Evolutionary conservation across 2,888 invertebrate genomes (phyloP).

Genomic region (Agrotis exclamationis): DNA sequence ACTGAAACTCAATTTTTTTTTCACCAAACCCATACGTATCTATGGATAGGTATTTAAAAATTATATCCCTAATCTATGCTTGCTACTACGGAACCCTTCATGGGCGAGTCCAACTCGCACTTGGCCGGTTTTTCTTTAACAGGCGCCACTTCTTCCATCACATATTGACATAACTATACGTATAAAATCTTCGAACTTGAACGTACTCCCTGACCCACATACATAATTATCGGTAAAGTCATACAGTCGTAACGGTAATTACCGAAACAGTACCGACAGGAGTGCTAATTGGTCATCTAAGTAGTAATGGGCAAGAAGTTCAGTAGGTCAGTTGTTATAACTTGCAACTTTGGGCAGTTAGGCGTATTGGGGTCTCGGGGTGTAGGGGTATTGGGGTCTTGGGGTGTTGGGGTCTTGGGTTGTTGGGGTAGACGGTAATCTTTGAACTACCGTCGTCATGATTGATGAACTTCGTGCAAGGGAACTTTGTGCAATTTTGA

Average conservation of each 20-base stretch:
- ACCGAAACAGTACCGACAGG: constrained; percentile 28
- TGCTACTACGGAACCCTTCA: too few species aligned
- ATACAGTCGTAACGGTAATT: constrained; percentile 49
- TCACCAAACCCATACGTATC: too few species aligned
- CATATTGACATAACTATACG: too few species aligned
- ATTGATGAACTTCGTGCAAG: constrained; percentile 17
- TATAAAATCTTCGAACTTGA: constrained; percentile 2
- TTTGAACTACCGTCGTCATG: constrained; percentile 28
- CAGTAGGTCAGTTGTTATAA: constrained; percentile 44
- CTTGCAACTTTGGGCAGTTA: too few species aligned
- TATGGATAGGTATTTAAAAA: too few species aligned
- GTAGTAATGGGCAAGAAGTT: constrained; percentile 22
- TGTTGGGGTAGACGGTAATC: constrained; percentile 9
- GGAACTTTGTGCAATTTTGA: neutral
- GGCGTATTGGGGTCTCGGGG: neutral
- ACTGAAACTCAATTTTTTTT: too few species aligned
- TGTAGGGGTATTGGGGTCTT: neutral
- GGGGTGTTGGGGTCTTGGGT: neutral
- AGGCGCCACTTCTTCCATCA: too few species aligned
- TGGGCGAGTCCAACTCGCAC: too few species aligned
- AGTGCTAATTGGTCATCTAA: constrained; percentile 13
- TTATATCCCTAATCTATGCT: too few species aligned
- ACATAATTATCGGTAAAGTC: constrained; percentile 53
- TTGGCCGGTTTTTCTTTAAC: too few species aligned
- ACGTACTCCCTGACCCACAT: constrained; percentile 48